Evolutionary conservation across 2,797 vertebrate genomes (phyloP).

Genomic region (Scolopax bukidnonensis): DNA sequence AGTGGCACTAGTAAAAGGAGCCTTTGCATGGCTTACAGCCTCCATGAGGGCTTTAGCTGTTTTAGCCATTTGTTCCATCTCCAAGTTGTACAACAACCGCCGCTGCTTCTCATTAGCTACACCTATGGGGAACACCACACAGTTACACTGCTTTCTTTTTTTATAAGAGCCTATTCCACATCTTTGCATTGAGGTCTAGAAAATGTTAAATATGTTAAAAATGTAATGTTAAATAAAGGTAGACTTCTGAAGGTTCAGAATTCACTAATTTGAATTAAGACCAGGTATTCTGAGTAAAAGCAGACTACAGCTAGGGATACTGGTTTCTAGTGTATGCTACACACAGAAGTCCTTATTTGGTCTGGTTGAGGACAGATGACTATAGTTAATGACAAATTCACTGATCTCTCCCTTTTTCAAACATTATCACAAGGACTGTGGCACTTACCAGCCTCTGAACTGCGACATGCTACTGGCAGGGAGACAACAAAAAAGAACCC

Average conservation of each 20-base stretch:
- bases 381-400: neutral
- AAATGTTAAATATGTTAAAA: neutral
- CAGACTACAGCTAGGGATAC: neutral
- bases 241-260: neutral
- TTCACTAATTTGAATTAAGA: neutral
- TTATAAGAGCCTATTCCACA: fast-evolving
- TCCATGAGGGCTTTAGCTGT: constrained; percentile 98
- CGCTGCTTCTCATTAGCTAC: constrained; percentile 94
- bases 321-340: neutral
- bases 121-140: constrained; percentile 68
- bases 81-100: constrained; percentile 92
- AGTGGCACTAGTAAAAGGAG: constrained; percentile 94
- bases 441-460: neutral
- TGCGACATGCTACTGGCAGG: neutral
- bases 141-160: neutral
- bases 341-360: neutral
- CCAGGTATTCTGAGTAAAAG: neutral
- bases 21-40: constrained; percentile 95
- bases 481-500: neutral
- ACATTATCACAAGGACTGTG: neutral
- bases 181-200: neutral
- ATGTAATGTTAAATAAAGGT: too few relatives aligned
- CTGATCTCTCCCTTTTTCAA: neutral
- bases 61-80: constrained; percentile 99
- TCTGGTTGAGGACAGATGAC: neutral